Evolutionary conservation across 2,797 vertebrate genomes (phyloP).

Genomic region (Cephalopachus bancanus): DNA sequence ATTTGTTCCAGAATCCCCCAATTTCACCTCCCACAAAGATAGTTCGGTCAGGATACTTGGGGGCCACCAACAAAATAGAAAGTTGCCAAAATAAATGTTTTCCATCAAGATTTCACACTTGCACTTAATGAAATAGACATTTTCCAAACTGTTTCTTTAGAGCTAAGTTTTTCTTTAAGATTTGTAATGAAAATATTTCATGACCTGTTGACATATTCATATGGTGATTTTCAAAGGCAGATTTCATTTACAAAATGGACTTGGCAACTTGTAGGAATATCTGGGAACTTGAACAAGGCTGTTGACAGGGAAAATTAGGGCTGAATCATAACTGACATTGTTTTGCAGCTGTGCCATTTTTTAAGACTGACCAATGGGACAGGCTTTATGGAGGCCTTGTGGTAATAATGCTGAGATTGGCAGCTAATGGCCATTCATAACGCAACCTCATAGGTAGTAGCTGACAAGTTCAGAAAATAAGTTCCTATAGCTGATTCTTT

Average conservation of each 20-base stretch:
- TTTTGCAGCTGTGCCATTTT: conserved; percentile 84
- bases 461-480: conserved; percentile 46
- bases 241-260: conserved; percentile 89
- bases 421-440: conserved; percentile 28
- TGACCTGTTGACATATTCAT: conserved; percentile 92
- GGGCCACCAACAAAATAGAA: conserved; percentile 88
- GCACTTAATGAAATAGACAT: conserved; percentile 88
- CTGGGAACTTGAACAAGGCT: conserved; percentile 86
- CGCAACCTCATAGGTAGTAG: conserved; percentile 43
- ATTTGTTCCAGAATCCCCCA: conserved; percentile 79
- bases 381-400: conserved; percentile 52
- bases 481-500: neutral
- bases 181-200: conserved; percentile 92
- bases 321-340: conserved; percentile 86
- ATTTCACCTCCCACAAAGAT: conserved; percentile 83
- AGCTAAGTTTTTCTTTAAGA: conserved; percentile 88
- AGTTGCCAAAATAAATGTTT: conserved; percentile 91
- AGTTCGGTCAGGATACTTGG: conserved; percentile 84
- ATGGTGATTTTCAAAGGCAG: conserved; percentile 90
- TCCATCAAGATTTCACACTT: conserved; percentile 88
- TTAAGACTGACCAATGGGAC: conserved; percentile 77
- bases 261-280: conserved; percentile 88
- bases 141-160: conserved; percentile 88
- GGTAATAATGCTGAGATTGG: conserved; percentile 57
- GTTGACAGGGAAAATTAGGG: conserved; percentile 89